A percentile compares a stretch with the other conserved stretches of the same genome.
These are phyloP conservation scores for Tokudaia muenninki DNA, from an alignment of 2,797 vertebrate species.

Conservation along the genomic window DNA sequence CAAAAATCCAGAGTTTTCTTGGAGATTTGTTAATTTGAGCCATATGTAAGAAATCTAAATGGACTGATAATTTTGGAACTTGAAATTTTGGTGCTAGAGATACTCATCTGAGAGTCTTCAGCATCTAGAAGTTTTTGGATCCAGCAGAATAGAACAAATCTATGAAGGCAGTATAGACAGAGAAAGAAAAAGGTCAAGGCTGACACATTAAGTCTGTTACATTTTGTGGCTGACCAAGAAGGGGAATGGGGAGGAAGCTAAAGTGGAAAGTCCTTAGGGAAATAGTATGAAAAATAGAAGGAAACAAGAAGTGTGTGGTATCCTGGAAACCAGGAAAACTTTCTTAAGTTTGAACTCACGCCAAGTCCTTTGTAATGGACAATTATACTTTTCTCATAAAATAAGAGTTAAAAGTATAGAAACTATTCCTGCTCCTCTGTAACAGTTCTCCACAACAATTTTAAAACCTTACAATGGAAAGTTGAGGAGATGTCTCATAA, in stretches of 20 bases:
- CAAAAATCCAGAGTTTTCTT: not conserved
- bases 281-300: not conserved
- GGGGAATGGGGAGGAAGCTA: too few species aligned
- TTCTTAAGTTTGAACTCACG: conserved; percentile 49
- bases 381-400: conserved; percentile 60
- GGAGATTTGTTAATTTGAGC: not conserved
- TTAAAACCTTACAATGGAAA: conserved; percentile 57
- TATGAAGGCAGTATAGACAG: not conserved
- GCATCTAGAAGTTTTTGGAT: not conserved
- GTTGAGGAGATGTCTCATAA: conserved; percentile 44
- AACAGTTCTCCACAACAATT: conserved; percentile 51
- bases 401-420: conserved; percentile 61
- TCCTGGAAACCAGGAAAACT: conserved; percentile 3
- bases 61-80: not conserved
- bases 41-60: not conserved
- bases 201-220: not conserved
- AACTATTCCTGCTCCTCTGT: conserved; percentile 47
- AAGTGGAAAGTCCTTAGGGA: not conserved
- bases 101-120: not conserved
- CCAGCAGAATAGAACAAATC: not conserved
- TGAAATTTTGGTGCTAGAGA: conserved; percentile 9
- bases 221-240: not conserved
- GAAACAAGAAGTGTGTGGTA: not conserved
- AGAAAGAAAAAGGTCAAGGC: not conserved
- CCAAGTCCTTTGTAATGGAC: conserved; percentile 31